Evolutionary conservation across 1,140 invertebrate species (phyloP), one percentile per base, ranked within the genome.

Genomic region (Rhopalosiphum padi): DNA sequence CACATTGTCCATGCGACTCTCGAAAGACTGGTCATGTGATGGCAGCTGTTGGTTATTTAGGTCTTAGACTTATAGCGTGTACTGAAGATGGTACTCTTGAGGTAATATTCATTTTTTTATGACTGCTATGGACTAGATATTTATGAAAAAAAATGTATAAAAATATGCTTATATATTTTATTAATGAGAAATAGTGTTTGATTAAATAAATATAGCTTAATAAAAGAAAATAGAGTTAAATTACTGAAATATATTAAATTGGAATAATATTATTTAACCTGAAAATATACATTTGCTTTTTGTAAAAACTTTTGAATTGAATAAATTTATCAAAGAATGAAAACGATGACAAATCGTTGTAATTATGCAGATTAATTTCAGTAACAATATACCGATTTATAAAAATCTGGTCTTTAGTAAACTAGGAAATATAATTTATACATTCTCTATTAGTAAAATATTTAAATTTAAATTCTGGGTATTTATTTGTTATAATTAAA

Each of bases 1-100:
- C 99, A 37, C 98, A 99, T 95, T 99, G 98, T 96, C 96, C 97
- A n/a, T 99, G 98, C 96, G 98, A 99, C 96, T 98, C 98, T 48
- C 96, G 98, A 43, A 98, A 99, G 95, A 98, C 98, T 94, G 98
- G 98, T 91, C 98, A 98, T 95, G 98, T 99, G 18, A 96, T 99
- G 82, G 97, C 98, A 7, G 97, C 97, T 30, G 96, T 99, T 77
- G 97, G 97, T 94, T 96, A 96, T 93, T 95, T 96, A 83, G 96
- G 97, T 92, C 97, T 99, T 94, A 98, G 98, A 95, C 95, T 99
- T 93, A 97, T 98, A 94, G 98, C 98, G 23, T 99, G 98, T 94
- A 97, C 97, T 94, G 97, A 98, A 95, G 98, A 98, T 95, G 98
- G 98, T 90, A 97, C 97, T 2, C 95, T 97, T 93, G 98, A 99